Evolutionary conservation across 1,140 invertebrate genomes (phyloP), one percentile per base, ranked within the genome.

Genomic region (Conus ventricosus): DNA sequence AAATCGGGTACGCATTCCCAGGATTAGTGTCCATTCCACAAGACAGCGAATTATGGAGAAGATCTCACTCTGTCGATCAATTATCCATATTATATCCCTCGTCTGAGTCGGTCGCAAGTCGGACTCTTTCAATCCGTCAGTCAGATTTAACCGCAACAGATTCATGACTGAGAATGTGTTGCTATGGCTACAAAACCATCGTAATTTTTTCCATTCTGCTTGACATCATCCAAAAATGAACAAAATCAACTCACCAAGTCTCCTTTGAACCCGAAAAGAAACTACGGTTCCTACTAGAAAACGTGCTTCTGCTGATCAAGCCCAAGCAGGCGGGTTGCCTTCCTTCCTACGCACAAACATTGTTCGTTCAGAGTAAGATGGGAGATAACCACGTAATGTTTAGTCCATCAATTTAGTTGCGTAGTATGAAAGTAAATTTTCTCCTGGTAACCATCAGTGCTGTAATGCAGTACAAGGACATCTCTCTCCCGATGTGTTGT

Each of bases 261-360:
- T 51, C 25, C n/a, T 17, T 78, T 1, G 11, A 78, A 39, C 25
- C 11, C 15, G 23, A 71, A 71, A 23, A 71, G 25, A 51, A 78
- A 17, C 76, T 51, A 78, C 76, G 20, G 20, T 20, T 20, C 11
- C n/a, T 7, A 51, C 3, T 1, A 17, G 3, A 27, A 27, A 78
- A 6, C 10, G 17, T 78, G n/a, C 76, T 78, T 27, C 39, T 78
- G n/a, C 5, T 17, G 17, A 5, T 27, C 25, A 39, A 78, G 25
- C 6, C 10, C 39, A 39, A 51, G 39, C 25, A 78, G 39, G 27
- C 20, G 8, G 39, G 39, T n/a, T 39, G 71, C 23, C 6, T 75
- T 51, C 76, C 76, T 27, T 78, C 76, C 76, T 78, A 39, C 76
- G 25, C 76, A 39, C 25, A 71, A 71, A 71, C 76, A 78, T 78